Percentiles rank a stretch among this genome's conserved stretches.
phyloP scores from a whole-genome alignment of 1,140 invertebrate species.

The Panagrolaimus sp. region DNA sequence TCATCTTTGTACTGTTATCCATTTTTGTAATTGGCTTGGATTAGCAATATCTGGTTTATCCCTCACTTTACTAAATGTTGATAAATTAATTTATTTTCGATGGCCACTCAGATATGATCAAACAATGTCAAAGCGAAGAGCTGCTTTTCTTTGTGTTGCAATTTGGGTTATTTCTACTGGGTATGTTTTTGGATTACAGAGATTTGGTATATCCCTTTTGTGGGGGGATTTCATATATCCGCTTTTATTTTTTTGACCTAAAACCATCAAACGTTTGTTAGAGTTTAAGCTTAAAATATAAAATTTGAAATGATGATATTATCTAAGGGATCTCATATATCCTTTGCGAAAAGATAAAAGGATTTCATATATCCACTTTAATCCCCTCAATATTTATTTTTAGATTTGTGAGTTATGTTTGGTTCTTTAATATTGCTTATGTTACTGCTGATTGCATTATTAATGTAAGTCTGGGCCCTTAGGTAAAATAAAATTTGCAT shows the following conservation, averaged over 20 bases:
- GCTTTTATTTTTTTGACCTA: too few relatives aligned
- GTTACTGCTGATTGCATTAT: constrained; percentile 55
- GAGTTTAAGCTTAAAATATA: too few relatives aligned
- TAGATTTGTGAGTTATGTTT: constrained; percentile 55
- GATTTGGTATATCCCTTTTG: too few relatives aligned
- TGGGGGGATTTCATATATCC: too few relatives aligned
- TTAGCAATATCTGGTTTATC: constrained; percentile 58
- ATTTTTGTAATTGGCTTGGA: constrained; percentile 57
- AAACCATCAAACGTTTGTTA: too few relatives aligned
- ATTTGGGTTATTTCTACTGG: constrained; percentile 55
- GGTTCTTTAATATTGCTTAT: constrained; percentile 54
- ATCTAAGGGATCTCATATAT: too few relatives aligned
- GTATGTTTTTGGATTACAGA: too few relatives aligned
- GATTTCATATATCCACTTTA: too few relatives aligned
- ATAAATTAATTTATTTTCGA: constrained; percentile 58
- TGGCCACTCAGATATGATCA: constrained; percentile 56
- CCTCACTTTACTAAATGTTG: constrained; percentile 55
- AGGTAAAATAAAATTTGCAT: too few relatives aligned
- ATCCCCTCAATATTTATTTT: too few relatives aligned
- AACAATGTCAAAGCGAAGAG: constrained; percentile 56
- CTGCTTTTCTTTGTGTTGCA: constrained; percentile 46
- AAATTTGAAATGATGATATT: too few relatives aligned
- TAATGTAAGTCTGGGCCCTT: constrained; percentile 33
- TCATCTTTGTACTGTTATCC: constrained; percentile 53
- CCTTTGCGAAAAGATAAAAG: too few relatives aligned